phyloP scores from a whole-genome alignment of 2,888 invertebrate species.

The Oscheius myriophilus region DNA sequence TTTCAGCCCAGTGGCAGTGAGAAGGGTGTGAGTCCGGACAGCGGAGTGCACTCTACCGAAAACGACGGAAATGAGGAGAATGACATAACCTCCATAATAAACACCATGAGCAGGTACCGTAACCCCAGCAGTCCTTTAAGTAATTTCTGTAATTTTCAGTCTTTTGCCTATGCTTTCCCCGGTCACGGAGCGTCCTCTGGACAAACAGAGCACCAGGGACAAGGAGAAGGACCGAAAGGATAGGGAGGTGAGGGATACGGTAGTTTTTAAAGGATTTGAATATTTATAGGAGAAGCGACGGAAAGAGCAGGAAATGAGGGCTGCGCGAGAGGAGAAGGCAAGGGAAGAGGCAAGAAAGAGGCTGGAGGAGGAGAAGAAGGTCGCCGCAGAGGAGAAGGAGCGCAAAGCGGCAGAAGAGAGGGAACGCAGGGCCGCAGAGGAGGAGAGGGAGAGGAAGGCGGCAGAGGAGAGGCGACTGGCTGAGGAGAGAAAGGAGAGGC shows the following conservation, averaged over 20 bases:
- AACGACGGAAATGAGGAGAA: constrained; percentile 38
- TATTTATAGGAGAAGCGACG: constrained; percentile 2
- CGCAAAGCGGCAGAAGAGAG: constrained; percentile 7
- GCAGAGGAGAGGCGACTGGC: constrained; percentile 4
- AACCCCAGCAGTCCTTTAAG: too few relatives aligned
- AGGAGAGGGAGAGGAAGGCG: not conserved
- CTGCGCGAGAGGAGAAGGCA: not conserved
- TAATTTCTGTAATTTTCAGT: not conserved
- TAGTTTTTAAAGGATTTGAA: too few relatives aligned
- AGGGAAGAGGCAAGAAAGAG: constrained; percentile 11
- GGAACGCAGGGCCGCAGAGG: not conserved
- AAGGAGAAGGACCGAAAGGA: constrained; percentile 10
- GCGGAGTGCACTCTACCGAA: constrained; percentile 47
- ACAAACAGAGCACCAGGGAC: constrained; percentile 12
- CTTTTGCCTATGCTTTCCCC: constrained; percentile 23
- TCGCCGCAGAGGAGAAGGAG: constrained; percentile 7
- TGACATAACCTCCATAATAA: constrained; percentile 11
- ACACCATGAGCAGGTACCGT: constrained; percentile 26
- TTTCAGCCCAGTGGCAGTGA: constrained; percentile 14
- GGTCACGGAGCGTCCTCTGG: constrained; percentile 1
- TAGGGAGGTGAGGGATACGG: not conserved
- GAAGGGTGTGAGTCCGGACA: constrained; percentile 37
- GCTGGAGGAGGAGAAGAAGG: constrained; percentile 9
- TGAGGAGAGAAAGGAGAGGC: constrained; percentile 9
- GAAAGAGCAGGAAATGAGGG: constrained; percentile 15